phyloP scores from a whole-genome alignment of 2,113 vertebrate species.

The Gavia stellata region DNA sequence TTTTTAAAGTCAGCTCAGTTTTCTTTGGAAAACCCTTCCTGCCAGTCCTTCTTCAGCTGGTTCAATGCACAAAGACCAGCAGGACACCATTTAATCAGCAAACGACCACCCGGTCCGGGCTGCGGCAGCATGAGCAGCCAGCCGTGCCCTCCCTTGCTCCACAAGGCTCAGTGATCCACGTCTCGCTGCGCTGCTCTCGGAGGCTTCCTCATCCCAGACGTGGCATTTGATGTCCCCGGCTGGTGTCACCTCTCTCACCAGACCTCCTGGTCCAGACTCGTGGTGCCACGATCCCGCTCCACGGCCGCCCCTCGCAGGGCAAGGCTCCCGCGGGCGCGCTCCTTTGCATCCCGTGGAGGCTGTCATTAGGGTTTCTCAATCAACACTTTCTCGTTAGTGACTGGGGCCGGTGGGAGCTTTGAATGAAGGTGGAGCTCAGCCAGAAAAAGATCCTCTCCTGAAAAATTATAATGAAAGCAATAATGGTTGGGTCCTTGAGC shows the following conservation, averaged over 20 bases:
- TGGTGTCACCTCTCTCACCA: neutral
- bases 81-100: neutral
- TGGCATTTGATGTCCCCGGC: neutral
- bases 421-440: constrained; percentile 36
- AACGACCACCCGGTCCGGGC: accelerated
- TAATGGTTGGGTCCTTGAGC: constrained; percentile 51
- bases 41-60: neutral
- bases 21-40: neutral
- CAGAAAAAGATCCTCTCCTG: constrained; percentile 32
- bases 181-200: accelerated
- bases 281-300: neutral
- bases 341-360: neutral
- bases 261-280: neutral
- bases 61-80: neutral
- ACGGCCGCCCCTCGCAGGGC: neutral
- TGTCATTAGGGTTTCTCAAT: constrained; percentile 38
- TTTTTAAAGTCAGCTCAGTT: neutral
- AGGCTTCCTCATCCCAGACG: neutral
- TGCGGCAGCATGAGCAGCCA: neutral
- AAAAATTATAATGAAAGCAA: constrained; percentile 50
- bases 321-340: neutral
- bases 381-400: neutral
- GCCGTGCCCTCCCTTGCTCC: neutral
- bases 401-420: constrained; percentile 21
- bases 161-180: accelerated